These are phyloP conservation scores for Hippasteria phrygiana DNA, from an alignment of 53 echinoderm and acorn worm species.

Conservation along the genomic window DNA sequence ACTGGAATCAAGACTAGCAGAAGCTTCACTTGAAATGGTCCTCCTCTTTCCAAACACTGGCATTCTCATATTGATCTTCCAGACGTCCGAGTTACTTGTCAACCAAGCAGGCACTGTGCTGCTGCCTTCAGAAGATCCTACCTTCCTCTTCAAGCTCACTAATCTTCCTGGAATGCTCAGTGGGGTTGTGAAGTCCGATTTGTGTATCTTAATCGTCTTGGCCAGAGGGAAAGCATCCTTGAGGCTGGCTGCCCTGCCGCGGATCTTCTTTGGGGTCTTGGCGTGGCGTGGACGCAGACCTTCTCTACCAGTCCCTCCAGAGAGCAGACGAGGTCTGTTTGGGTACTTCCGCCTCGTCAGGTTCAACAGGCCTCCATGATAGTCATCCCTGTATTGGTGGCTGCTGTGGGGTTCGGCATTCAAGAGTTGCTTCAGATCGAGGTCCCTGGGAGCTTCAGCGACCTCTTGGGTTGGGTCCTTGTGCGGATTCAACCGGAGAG, in stretches of 20 bases:
- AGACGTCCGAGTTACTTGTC: conserved; percentile 65
- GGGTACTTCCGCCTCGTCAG: conserved; percentile 50
- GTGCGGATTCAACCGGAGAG: conserved; percentile 58
- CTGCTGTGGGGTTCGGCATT: conserved; percentile 49
- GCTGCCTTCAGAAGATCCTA: neutral
- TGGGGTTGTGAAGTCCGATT: conserved; percentile 65
- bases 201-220: conserved; percentile 73
- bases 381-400: conserved; percentile 19
- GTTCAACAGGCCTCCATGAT: conserved; percentile 6
- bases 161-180: conserved; percentile 69
- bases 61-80: conserved; percentile 87
- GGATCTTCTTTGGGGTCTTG: conserved; percentile 70
- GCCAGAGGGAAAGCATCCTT: conserved; percentile 86
- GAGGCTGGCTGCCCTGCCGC: conserved; percentile 73
- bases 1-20: neutral
- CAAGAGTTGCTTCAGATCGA: conserved; percentile 73
- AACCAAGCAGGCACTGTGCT: neutral
- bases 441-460: conserved; percentile 5
- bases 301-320: conserved; percentile 69
- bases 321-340: conserved; percentile 63
- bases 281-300: conserved; percentile 75
- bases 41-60: conserved; percentile 76
- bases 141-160: conserved; percentile 50
- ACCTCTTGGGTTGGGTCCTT: neutral
- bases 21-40: neutral